Evolutionary conservation across 2,888 invertebrate genomes (phyloP).

Genomic region (Rhabditophanes sp.): DNA sequence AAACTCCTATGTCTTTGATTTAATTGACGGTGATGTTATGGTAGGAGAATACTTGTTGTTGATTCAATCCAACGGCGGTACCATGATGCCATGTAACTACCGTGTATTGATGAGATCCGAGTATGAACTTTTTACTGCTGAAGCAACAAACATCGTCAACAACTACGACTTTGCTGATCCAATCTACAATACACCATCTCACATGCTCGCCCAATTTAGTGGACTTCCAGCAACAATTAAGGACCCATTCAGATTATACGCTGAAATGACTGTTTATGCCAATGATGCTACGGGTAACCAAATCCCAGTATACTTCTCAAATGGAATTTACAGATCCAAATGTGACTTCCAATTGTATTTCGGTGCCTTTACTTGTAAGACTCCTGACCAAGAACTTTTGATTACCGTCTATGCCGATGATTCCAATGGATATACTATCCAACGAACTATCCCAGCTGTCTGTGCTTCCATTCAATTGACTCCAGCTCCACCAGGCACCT

Average conservation of each 20-base stretch:
- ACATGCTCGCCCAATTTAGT: slow-evolving; percentile 25
- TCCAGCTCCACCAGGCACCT: slow-evolving; percentile 15
- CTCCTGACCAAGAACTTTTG: slow-evolving; percentile 21
- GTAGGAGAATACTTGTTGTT: slow-evolving; percentile 17
- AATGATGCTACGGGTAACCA: slow-evolving; percentile 7
- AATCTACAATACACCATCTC: slow-evolving; percentile 5
- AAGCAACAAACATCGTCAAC: neutral
- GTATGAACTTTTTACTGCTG: slow-evolving; percentile 21
- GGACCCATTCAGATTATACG: slow-evolving; percentile 28
- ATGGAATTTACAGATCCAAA: slow-evolving; percentile 19
- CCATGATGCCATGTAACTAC: slow-evolving; percentile 15
- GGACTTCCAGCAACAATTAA: slow-evolving; percentile 15
- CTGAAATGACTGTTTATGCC: slow-evolving; percentile 22
- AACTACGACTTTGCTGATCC: slow-evolving; percentile 2
- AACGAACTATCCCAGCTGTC: slow-evolving; percentile 21
- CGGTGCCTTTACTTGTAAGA: slow-evolving; percentile 25
- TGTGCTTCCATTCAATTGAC: slow-evolving; percentile 16
- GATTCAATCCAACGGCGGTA: slow-evolving; percentile 4
- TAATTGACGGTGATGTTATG: slow-evolving; percentile 1
- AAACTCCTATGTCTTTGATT: neutral
- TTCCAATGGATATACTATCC: slow-evolving; percentile 24
- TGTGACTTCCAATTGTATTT: slow-evolving; percentile 30
- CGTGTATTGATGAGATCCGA: slow-evolving; percentile 22
- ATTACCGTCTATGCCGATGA: slow-evolving; percentile 30
- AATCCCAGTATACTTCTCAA: slow-evolving; percentile 27